Percentiles rank a stretch among this genome's conserved stretches.
These are phyloP conservation scores for Ianthella basta DNA, from an alignment of 37 sponge, comb jelly and placozoan species.

Conservation along the genomic window DNA sequence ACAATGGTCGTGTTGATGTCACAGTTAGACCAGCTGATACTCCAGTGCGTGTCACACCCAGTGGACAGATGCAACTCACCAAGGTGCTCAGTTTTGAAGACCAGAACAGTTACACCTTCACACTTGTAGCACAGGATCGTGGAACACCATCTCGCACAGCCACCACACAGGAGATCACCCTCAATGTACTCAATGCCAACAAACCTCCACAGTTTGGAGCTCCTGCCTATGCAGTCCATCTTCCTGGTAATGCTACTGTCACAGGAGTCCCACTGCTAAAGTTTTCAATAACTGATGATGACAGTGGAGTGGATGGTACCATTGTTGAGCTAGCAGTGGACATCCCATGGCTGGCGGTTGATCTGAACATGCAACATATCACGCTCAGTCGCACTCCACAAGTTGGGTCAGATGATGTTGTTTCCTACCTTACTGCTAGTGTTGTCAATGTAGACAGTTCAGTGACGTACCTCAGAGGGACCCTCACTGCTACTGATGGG, in stretches of 20 bases:
- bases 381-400: too few species aligned
- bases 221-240: not conserved
- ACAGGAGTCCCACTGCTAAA: not conserved
- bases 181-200: not conserved
- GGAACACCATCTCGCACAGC: not conserved
- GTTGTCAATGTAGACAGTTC: too few species aligned
- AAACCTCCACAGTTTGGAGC: slow-evolving; percentile 1
- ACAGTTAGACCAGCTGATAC: not conserved
- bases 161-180: not conserved
- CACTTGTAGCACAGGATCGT: not conserved
- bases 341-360: not conserved
- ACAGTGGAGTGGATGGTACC: not conserved
- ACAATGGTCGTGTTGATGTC: not conserved
- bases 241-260: not conserved
- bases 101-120: not conserved
- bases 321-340: not conserved
- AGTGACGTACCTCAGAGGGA: too few species aligned
- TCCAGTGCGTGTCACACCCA: not conserved
- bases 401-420: too few species aligned
- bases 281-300: slow-evolving; percentile 1
- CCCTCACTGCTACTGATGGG: too few species aligned
- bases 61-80: not conserved
- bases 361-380: not conserved
- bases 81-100: not conserved
- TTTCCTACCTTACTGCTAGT: too few species aligned